phyloP scores from a whole-genome alignment of 1,140 invertebrate genomes.

The Drosophila teissieri region DNA sequence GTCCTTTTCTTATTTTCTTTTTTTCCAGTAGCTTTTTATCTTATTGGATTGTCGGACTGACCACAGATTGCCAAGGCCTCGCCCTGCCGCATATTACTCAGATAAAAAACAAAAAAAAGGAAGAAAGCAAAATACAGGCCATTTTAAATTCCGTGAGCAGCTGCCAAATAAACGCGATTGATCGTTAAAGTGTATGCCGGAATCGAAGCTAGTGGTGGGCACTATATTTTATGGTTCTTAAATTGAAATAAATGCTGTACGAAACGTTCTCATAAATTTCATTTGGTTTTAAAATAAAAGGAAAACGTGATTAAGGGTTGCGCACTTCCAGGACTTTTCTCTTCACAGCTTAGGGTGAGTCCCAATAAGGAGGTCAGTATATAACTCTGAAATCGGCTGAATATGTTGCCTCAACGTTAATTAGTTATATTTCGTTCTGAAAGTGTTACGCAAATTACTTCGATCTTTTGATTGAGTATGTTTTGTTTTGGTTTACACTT shows the following conservation, averaged over 20 bases:
- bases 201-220: constrained; percentile 15
- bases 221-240: constrained; percentile 15
- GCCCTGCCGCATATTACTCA: constrained; percentile 29
- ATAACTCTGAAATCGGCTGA: not conserved
- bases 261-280: constrained; percentile 7
- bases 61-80: constrained; percentile 60
- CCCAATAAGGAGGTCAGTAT: not conserved
- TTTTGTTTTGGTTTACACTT: no score
- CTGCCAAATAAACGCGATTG: constrained; percentile 69
- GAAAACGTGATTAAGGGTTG: not conserved
- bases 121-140: constrained; percentile 15
- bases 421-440: no score
- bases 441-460: no score
- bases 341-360: not conserved
- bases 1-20: constrained; percentile 4
- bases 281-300: constrained; percentile 1
- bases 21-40: constrained; percentile 54
- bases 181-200: constrained; percentile 52
- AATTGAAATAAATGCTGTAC: constrained; percentile 2
- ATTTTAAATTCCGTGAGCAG: constrained; percentile 68
- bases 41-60: constrained; percentile 71
- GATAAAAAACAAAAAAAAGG: constrained; percentile 1
- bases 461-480: no score
- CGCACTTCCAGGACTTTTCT: not conserved
- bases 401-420: no score